A percentile compares a stretch with the other conserved stretches of the same genome.
Evolutionary conservation across 2,113 vertebrate genomes (phyloP).

Genomic region (Rhinoptilus africanus): DNA sequence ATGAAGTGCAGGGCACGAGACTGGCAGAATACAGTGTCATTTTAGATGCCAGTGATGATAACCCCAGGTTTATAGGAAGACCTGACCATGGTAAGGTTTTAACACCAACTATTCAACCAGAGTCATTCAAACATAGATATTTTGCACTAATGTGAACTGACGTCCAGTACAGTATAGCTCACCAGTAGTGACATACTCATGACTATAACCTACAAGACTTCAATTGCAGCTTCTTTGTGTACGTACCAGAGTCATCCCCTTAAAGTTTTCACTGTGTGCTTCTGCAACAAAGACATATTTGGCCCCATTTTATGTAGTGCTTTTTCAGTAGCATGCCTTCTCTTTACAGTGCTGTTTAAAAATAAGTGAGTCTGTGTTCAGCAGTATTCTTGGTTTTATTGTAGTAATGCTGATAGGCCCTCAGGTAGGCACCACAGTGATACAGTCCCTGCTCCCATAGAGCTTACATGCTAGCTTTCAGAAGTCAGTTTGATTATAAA

Average conservation of each 20-base stretch:
- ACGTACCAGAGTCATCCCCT: background rate
- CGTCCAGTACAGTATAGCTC: background rate
- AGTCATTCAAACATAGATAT: background rate
- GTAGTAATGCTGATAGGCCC: background rate
- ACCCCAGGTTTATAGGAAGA: background rate
- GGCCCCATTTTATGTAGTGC: background rate
- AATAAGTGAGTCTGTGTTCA: background rate
- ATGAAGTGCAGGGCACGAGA: background rate
- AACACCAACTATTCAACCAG: background rate
- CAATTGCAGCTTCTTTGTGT: background rate
- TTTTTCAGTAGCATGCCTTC: background rate
- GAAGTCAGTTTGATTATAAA: background rate
- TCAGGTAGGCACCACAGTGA: background rate
- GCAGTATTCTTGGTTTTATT: slow-evolving; percentile 53
- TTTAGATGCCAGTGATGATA: background rate
- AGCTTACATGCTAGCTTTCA: slow-evolving; percentile 39
- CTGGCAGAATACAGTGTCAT: background rate
- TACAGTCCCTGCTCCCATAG: slow-evolving; percentile 9
- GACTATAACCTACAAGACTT: background rate
- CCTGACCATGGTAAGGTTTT: background rate
- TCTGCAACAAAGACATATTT: background rate
- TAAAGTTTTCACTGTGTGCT: background rate
- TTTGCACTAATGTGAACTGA: background rate
- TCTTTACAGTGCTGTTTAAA: background rate
- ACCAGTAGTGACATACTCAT: too few relatives aligned